Evolutionary conservation across 2,797 vertebrate genomes (phyloP).

Genomic region (Denticeps clupeoides): DNA sequence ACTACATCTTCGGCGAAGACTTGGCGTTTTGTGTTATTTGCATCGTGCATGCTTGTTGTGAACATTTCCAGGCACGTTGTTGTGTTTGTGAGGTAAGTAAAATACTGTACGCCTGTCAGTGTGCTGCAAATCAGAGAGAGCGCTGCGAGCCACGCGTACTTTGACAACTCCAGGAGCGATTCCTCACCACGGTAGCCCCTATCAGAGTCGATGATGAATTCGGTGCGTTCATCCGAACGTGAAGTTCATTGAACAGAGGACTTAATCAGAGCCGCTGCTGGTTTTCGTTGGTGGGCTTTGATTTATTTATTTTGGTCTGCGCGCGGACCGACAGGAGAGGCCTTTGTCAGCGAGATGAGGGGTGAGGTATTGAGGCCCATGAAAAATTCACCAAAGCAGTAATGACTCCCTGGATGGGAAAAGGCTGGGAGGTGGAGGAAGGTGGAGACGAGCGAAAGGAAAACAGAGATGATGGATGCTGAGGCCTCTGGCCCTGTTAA

Average conservation of each 20-base stretch:
- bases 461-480: slow-evolving; percentile 22
- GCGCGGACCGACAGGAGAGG: slow-evolving; percentile 25
- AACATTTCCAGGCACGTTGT: no score
- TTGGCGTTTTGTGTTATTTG: no score
- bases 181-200: no score
- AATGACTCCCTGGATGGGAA: slow-evolving; percentile 32
- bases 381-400: slow-evolving; percentile 43
- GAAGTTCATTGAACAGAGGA: no score
- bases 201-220: no score
- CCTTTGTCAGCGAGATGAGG: slow-evolving; percentile 29
- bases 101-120: no score
- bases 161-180: neutral
- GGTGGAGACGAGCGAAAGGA: slow-evolving; percentile 21
- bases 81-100: no score
- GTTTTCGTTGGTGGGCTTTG: slow-evolving; percentile 15
- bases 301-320: slow-evolving; percentile 40
- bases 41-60: no score
- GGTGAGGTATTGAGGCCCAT: slow-evolving; percentile 30
- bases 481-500: slow-evolving; percentile 8
- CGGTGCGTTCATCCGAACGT: no score
- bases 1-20: neutral
- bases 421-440: slow-evolving; percentile 22
- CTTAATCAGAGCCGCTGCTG: no score
- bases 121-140: slow-evolving; percentile 4
- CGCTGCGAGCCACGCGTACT: neutral